These are phyloP conservation scores for Nasonia longicornis DNA, from an alignment of 1,140 invertebrate species.

Conservation along the genomic window DNA sequence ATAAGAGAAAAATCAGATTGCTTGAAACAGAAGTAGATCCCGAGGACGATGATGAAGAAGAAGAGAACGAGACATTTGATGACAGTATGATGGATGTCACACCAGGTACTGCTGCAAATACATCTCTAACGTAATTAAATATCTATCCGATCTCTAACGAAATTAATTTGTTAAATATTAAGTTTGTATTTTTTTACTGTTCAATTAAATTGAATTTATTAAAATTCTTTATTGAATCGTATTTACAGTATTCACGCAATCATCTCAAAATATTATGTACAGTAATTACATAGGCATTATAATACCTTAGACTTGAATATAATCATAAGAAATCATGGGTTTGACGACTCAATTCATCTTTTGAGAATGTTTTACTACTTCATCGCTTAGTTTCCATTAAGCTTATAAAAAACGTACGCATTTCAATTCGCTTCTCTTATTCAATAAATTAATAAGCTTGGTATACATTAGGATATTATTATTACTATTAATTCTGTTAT, in stretches of 20 bases:
- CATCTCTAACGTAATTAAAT: slow-evolving; percentile 35
- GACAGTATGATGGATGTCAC: slow-evolving; percentile 67
- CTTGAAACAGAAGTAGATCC: slow-evolving; percentile 94
- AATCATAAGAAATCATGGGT: slow-evolving; percentile 1
- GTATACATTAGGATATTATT: background rate
- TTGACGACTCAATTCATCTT: slow-evolving; percentile 4
- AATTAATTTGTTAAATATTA: slow-evolving; percentile 17
- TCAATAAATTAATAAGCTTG: background rate
- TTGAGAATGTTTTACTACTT: background rate
- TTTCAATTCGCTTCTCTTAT: background rate
- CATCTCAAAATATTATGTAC: slow-evolving; percentile 30
- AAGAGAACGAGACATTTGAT: slow-evolving; percentile 64
- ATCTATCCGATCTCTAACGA: background rate
- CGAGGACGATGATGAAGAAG: slow-evolving; percentile 87
- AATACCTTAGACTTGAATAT: background rate
- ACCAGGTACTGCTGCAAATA: slow-evolving; percentile 37
- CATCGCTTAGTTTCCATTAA: background rate
- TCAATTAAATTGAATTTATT: slow-evolving; percentile 29
- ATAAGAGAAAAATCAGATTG: slow-evolving; percentile 82
- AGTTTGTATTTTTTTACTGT: slow-evolving; percentile 15
- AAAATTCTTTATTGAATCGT: slow-evolving; percentile 31
- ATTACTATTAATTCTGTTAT: background rate
- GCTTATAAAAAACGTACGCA: background rate
- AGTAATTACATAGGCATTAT: slow-evolving; percentile 24
- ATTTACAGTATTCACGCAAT: slow-evolving; percentile 34